Base-by-base conservation (phyloP, 2,888 invertebrate species). In the Drosophila crucigera region DNA sequence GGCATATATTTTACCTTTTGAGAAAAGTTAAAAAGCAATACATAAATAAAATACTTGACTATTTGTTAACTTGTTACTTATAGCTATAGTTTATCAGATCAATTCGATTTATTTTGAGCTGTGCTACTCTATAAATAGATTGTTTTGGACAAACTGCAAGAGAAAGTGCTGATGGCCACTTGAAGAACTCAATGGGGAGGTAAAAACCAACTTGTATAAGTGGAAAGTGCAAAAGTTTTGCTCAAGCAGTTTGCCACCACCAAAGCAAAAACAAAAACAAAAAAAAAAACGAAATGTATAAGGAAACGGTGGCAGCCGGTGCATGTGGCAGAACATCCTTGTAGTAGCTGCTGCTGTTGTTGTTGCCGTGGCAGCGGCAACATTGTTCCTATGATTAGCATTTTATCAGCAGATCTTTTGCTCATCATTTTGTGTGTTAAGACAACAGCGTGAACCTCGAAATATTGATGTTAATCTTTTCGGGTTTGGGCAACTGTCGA, bases 301-400 rank as follows among this genome's bases (percentile, higher is more conserved):
- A 37, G 47, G 52, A 35, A n/a, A 61, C 35, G 35, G 60, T 33
- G 52, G 47, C 80, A 80, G 80, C 76, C 80, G 78, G 76, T 76
- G 78, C 72, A 63, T 66, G 72, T 52, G 66, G 76, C 68, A 78
- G 68, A 62, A 76, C 49, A 52, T 78, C 52, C 65, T 58, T 70
- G 71, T 72, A 43, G 73, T 59, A 49, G 61, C 61, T 39, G 65
- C 22, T 64, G 64, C 33, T 28, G 66, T 39, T 58, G 58, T 65
- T 58, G 58, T 65, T 68, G 61, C 53, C 66, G 66, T 59, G 73
- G 78, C 70, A 56, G 59, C 78, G 61, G 35, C 68, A 80, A 87
- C 83, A 84, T 84, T 89, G 89, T 89, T 78, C 76, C 65, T 75
- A 76, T 88, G 88, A 88, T 90, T 90, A 88, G 89, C 90, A 88